Conservation (phyloP, 2,797 vertebrate genomes). For the Poeciliopsis gracilis region DNA sequence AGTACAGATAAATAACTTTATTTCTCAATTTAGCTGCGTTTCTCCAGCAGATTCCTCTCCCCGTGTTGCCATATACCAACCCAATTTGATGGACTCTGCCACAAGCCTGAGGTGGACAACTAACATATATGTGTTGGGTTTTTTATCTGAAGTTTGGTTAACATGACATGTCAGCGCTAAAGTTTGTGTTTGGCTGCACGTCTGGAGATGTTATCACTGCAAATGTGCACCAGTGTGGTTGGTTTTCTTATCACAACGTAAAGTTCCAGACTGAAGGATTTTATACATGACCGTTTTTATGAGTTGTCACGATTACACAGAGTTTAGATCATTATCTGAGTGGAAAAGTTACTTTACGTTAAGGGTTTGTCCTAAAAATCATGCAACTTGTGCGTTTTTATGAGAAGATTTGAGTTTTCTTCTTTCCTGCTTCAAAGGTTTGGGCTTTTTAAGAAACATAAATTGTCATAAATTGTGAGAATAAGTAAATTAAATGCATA, state of each 20-base stretch:
- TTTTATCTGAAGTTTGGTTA: conserved; percentile 41
- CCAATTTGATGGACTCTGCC: conserved; percentile 30
- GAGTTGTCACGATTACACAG: not conserved
- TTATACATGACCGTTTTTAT: not conserved
- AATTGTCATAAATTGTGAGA: not conserved
- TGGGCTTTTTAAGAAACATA: not conserved
- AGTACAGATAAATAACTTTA: not conserved
- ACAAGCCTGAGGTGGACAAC: conserved; percentile 31
- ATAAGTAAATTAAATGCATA: not conserved
- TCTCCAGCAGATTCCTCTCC: conserved; percentile 23
- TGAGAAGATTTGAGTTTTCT: not conserved
- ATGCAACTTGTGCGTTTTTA: not conserved
- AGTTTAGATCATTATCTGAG: not conserved
- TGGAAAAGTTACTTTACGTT: not conserved
- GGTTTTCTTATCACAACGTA: conserved; percentile 28
- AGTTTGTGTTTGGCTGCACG: conserved; percentile 22
- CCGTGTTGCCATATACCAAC: conserved; percentile 34
- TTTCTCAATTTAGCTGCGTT: conserved; percentile 13
- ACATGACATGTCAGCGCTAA: not conserved
- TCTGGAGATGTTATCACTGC: conserved; percentile 34
- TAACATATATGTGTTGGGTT: conserved; percentile 16
- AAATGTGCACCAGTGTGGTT: conserved; percentile 19
- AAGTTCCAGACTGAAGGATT: not conserved
- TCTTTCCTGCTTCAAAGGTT: not conserved
- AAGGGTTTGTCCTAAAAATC: not conserved